Conservation (phyloP, 2,888 invertebrate species). For the Sclerodermus sp. region DNA sequence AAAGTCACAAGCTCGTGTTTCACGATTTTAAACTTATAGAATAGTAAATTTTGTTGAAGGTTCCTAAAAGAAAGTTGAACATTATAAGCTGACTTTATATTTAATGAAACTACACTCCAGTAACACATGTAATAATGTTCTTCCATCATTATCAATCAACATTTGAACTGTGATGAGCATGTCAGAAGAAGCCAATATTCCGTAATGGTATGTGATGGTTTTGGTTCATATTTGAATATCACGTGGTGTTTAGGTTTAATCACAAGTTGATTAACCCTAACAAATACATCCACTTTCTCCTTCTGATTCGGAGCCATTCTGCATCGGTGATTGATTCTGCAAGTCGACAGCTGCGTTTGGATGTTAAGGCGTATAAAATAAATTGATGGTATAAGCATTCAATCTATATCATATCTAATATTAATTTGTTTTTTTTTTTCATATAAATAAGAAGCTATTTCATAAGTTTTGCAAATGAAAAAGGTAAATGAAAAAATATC, state of each 20-base stretch:
- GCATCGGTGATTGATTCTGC: slow-evolving; percentile 79
- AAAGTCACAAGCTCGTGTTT: no score
- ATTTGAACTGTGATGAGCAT: slow-evolving; percentile 28
- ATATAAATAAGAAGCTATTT: no score
- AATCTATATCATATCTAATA: no score
- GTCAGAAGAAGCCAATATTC: slow-evolving; percentile 42
- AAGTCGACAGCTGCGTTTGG: slow-evolving; percentile 73
- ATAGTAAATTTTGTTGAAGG: no score
- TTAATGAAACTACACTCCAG: no score
- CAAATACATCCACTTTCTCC: slow-evolving; percentile 84
- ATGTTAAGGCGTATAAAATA: slow-evolving; percentile 47
- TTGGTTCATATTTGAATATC: slow-evolving; percentile 15
- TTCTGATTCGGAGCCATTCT: slow-evolving; percentile 79
- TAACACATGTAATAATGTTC: not conserved
- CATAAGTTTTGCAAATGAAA: no score
- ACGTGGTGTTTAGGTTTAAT: slow-evolving; percentile 16
- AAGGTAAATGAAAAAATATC: no score
- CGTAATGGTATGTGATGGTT: slow-evolving; percentile 32
- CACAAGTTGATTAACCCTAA: slow-evolving; percentile 53
- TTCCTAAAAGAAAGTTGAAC: no score
- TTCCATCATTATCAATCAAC: not conserved
- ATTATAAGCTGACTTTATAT: no score
- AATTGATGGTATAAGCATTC: no score
- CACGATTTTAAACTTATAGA: no score
- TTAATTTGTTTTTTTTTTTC: no score